phyloP scores from a whole-genome alignment of 2,113 vertebrate species.

The Lutjanus erythropterus region DNA sequence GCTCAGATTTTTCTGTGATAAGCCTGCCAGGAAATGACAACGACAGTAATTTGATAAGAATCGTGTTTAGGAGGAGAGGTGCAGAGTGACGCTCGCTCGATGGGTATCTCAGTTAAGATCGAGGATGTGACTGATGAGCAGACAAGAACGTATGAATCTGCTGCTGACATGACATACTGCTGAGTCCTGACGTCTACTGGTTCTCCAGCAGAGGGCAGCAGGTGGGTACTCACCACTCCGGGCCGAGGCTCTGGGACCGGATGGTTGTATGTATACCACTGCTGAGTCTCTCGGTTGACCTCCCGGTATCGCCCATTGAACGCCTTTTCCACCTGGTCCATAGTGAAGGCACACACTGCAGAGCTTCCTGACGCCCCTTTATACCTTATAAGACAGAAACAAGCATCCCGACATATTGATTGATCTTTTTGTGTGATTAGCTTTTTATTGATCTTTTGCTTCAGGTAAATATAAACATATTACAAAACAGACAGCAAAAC shows the following conservation, averaged over 20 bases:
- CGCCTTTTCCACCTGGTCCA: slow-evolving; percentile 90
- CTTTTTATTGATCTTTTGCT: too few species aligned
- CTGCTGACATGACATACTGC: neutral
- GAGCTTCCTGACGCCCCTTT: slow-evolving; percentile 90
- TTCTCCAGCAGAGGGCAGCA: slow-evolving; percentile 69
- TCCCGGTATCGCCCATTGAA: slow-evolving; percentile 93
- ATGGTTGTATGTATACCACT: slow-evolving; percentile 95
- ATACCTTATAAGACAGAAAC: slow-evolving; percentile 83
- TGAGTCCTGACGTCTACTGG: neutral
- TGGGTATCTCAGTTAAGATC: slow-evolving; percentile 41
- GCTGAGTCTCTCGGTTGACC: slow-evolving; percentile 95
- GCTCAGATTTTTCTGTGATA: slow-evolving; percentile 32
- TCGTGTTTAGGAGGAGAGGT: slow-evolving; percentile 30
- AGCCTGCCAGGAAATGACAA: slow-evolving; percentile 58
- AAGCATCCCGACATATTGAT: neutral
- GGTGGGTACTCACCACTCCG: slow-evolving; percentile 86
- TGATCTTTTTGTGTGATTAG: too few species aligned
- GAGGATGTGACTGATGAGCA: slow-evolving; percentile 24
- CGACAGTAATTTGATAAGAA: slow-evolving; percentile 12
- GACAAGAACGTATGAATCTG: slow-evolving; percentile 2
- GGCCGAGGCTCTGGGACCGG: slow-evolving; percentile 90
- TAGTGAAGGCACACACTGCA: slow-evolving; percentile 93
- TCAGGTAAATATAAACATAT: too few species aligned
- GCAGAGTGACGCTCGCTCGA: neutral
- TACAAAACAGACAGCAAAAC: too few species aligned